phyloP scores from a whole-genome alignment of 1,140 invertebrate genomes.

The Drosophila cardini region DNA sequence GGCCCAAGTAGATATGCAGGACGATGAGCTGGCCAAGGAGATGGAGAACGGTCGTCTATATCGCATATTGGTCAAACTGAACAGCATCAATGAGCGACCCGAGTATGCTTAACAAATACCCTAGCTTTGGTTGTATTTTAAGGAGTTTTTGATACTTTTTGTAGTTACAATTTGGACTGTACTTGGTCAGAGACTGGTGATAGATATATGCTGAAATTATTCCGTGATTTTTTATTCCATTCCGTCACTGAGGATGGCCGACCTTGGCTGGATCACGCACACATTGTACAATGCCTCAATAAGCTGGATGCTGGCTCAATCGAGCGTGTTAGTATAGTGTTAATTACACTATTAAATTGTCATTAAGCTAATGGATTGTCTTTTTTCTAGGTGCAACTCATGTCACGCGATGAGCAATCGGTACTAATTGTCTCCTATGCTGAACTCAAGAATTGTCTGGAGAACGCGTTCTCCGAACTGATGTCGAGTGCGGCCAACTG shows the following conservation, averaged over 20 bases:
- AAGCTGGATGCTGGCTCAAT: slow-evolving; percentile 95
- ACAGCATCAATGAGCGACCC: slow-evolving; percentile 96
- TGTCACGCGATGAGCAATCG: slow-evolving; percentile 98
- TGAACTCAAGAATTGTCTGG: slow-evolving; percentile 97
- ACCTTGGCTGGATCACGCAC: slow-evolving; percentile 98
- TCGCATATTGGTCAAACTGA: slow-evolving; percentile 95
- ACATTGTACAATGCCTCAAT: slow-evolving; percentile 97
- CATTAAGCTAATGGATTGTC: not conserved
- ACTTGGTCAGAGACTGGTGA: slow-evolving; percentile 99
- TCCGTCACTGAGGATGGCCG: slow-evolving; percentile 95
- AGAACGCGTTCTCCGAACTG: slow-evolving; percentile 95
- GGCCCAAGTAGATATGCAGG: slow-evolving; percentile 93
- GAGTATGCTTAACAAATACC: slow-evolving; percentile 87
- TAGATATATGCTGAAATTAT: slow-evolving; percentile 98
- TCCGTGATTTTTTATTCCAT: slow-evolving; percentile 99
- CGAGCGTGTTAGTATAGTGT: slow-evolving; percentile 89
- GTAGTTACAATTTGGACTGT: slow-evolving; percentile 94
- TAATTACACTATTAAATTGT: not conserved
- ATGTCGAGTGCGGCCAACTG: slow-evolving; percentile 86
- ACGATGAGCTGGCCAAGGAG: slow-evolving; percentile 96
- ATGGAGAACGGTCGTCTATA: slow-evolving; percentile 97
- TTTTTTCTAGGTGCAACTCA: slow-evolving; percentile 92
- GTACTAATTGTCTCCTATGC: slow-evolving; percentile 97
- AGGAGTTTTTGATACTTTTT: not conserved
- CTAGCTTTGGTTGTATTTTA: not conserved